A percentile compares a stretch with the other conserved stretches of the same genome.
Conservation (phyloP, 1,140 invertebrate genomes). For the Solenopsis fugax region DNA sequence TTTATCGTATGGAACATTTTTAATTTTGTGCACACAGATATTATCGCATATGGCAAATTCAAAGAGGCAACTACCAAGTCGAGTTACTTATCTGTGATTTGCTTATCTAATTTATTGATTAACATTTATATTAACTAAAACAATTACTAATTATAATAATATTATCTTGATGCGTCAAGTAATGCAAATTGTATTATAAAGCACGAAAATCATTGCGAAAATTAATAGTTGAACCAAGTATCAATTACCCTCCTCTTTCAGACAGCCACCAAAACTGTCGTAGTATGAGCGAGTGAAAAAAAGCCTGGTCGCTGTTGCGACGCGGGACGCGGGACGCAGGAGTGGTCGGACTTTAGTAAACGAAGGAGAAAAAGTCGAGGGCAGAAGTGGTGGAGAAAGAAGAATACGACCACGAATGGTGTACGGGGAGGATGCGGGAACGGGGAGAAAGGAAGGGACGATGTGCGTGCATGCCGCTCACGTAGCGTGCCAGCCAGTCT, state of each 20-base stretch:
- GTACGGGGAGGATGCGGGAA: constrained; percentile 6
- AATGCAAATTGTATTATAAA: not conserved
- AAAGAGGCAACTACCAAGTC: not conserved
- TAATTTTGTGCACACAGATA: not conserved
- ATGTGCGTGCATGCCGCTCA: constrained; percentile 85
- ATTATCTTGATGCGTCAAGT: not conserved
- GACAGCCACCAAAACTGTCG: constrained; percentile 17
- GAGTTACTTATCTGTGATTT: constrained; percentile 7
- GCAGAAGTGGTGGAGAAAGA: constrained; percentile 70
- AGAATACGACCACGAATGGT: constrained; percentile 44
- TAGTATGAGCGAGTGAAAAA: constrained; percentile 42
- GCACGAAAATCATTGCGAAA: not conserved
- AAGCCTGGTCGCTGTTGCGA: not conserved
- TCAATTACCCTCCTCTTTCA: not conserved
- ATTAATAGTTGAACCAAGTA: constrained; percentile 9
- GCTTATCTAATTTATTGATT: constrained; percentile 16
- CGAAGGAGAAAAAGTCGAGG: constrained; percentile 63
- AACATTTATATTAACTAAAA: not conserved
- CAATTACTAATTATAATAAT: not conserved
- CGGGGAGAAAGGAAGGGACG: constrained; percentile 67
- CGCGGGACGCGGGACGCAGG: constrained; percentile 59
- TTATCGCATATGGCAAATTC: not conserved
- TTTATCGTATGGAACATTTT: not conserved
- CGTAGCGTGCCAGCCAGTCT: constrained; percentile 82
- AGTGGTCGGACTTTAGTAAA: constrained; percentile 67